Percentiles rank a stretch among this genome's conserved stretches.
Conservation (phyloP, 2,888 invertebrate genomes). For the Limnephilus lunatus region DNA sequence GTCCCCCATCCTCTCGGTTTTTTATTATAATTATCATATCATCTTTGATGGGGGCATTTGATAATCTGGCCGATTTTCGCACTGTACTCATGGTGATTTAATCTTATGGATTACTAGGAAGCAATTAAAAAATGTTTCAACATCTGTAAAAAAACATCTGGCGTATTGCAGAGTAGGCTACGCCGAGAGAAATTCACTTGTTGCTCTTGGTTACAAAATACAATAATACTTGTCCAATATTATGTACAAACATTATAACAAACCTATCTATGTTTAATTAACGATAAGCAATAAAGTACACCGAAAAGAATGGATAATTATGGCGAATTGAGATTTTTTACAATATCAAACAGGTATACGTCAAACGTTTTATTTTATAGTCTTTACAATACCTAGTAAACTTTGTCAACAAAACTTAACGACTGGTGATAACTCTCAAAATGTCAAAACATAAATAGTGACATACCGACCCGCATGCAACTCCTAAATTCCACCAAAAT, state of each 20-base stretch:
- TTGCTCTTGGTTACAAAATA: background rate
- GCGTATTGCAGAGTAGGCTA: background rate
- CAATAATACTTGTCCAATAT: background rate
- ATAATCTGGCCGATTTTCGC: constrained; percentile 25
- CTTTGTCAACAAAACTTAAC: background rate
- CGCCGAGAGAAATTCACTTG: background rate
- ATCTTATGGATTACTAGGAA: background rate
- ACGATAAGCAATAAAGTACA: background rate
- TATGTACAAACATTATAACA: background rate
- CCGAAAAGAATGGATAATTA: background rate
- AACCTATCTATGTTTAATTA: background rate
- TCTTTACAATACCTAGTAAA: background rate
- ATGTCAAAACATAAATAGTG: constrained; percentile 23
- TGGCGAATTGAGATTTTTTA: background rate
- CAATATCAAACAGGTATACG: background rate
- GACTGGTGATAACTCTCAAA: constrained; percentile 20
- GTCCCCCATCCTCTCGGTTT: constrained; percentile 53
- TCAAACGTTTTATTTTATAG: background rate
- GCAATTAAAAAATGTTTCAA: background rate
- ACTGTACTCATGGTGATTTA: constrained; percentile 26
- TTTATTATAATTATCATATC: constrained; percentile 59
- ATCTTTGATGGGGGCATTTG: constrained; percentile 41
- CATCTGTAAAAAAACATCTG: background rate
- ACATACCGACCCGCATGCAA: constrained; percentile 27
- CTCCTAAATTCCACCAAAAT: constrained; percentile 48